Conservation (phyloP, 23 tunicate genomes). For the Phallusia fumigata region DNA sequence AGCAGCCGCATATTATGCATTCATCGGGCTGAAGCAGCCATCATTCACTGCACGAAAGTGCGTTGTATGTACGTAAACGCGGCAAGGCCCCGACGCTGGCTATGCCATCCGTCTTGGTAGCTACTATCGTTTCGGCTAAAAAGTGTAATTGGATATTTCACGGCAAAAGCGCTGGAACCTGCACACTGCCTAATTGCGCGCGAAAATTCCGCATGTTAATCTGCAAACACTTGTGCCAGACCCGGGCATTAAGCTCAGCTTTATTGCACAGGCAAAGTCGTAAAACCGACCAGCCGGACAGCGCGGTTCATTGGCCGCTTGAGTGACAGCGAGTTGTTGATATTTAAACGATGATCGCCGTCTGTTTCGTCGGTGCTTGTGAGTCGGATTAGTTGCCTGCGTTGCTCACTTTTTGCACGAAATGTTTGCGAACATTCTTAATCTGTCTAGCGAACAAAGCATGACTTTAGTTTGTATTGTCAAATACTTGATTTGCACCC, state of each 20-base stretch:
- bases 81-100: neutral
- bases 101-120: neutral
- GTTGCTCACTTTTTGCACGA: no score
- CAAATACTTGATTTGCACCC: no score
- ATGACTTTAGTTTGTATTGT: no score
- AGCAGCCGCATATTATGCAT: neutral
- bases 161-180: neutral
- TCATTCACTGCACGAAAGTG: neutral
- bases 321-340: neutral
- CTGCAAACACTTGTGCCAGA: neutral
- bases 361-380: neutral
- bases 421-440: no score
- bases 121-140: neutral
- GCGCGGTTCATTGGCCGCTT: neutral
- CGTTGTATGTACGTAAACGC: neutral
- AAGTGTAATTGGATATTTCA: neutral
- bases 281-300: neutral
- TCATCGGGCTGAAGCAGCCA: neutral
- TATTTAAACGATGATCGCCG: neutral
- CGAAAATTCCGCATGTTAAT: neutral
- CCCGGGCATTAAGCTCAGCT: neutral
- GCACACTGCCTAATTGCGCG: constrained; percentile 9
- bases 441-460: no score
- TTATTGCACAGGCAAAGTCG: neutral
- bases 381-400: no score